Base-by-base conservation (phyloP, 2,888 invertebrate species). In the Ormyrus thymus region DNA sequence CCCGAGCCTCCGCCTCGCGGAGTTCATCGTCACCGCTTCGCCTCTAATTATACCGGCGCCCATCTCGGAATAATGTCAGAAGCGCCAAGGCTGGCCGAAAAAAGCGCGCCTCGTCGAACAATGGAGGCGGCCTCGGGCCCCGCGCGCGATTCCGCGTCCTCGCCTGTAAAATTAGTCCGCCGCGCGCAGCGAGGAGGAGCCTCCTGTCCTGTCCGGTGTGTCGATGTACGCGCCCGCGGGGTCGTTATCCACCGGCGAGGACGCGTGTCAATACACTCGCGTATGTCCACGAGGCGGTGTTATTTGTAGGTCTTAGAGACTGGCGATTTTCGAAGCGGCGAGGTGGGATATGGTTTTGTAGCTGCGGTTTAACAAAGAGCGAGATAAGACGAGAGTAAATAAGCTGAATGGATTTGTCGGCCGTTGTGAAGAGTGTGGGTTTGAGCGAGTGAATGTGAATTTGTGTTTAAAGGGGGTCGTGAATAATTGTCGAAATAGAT, bases 61-160 rank as follows among this genome's bases (percentile, higher is more conserved):
- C 29, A 29, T 29, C 29, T 29, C 29, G 29, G 29, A 29, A 29
- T 29, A 29, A 29, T 29, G 29, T n/a, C 62, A 46, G 62, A n/a
- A 46, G 45, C 62, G 62, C n/a, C 64, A 50, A 65, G 50, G 48
- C 45, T 13, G 70, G 46, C 70, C 59, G 58, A 58, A 59, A 50
- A 15, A 50, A 48, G 50, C 59, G 58, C 50, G 59, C 50, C 48
- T 4, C 69, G 56, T 29, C 29, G 7, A 29, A 7, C 15, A 29
- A 7, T 7, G 58, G 15, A 29, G 6, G 6, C 15, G 58, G n/a
- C 10, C n/a, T 10, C 11, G 11, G 10, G 10, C n/a, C 3, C 0
- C 6, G n/a, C 2, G 13, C 43, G 43, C 7, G 4, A 11, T 29
- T 1, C 9, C 43, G 10, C 29, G 58, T 8, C 9, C 43, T 8